Conservation (phyloP, 2,113 vertebrate genomes). For the Centropus unirufus region DNA sequence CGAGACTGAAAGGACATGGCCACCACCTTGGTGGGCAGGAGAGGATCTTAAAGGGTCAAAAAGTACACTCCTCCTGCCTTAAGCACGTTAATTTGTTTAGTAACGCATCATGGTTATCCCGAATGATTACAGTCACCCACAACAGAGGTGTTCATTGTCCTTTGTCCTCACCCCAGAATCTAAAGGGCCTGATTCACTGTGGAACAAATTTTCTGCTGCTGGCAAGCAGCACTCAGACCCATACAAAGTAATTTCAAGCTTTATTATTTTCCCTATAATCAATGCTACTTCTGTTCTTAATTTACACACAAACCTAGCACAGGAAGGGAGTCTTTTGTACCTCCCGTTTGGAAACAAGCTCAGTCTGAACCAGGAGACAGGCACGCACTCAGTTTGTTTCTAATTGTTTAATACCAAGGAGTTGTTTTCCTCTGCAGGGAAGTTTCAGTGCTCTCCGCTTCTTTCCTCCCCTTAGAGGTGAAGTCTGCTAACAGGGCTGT, state of each 20-base stretch:
- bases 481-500: neutral
- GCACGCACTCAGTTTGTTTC: neutral
- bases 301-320: neutral
- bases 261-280: neutral
- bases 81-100: neutral
- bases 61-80: neutral
- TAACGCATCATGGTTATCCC: neutral
- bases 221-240: neutral
- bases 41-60: neutral
- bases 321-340: neutral
- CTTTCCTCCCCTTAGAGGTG: neutral
- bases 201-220: neutral
- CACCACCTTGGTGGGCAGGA: neutral
- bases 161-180: neutral
- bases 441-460: neutral
- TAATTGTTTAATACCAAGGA: neutral
- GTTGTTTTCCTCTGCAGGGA: neutral
- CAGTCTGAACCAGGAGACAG: neutral
- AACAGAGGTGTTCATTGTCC: neutral
- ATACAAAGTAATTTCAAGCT: neutral
- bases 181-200: neutral
- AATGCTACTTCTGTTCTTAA: neutral
- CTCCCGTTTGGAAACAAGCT: rapidly evolving
- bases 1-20: neutral
- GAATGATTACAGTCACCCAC: neutral